Base-by-base conservation (phyloP, 2,113 vertebrate species). In the Edolisoma coerulescens region DNA sequence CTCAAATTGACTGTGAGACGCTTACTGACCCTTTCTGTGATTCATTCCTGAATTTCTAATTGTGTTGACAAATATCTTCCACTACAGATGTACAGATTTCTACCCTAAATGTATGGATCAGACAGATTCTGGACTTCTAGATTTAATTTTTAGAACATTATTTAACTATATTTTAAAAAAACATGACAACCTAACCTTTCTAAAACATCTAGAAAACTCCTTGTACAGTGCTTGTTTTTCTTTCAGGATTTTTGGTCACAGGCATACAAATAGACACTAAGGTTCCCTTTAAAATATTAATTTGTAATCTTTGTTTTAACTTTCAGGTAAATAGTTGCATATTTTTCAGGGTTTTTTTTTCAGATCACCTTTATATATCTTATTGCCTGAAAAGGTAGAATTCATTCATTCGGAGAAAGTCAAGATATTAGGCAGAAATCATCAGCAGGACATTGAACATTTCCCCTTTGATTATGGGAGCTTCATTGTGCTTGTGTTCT, bases 131-230 rank as follows among this genome's bases (percentile, higher is more conserved):
- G 21, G n/a, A 68, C 10, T 87, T 73, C 6, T 16, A 87, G 16
- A 41, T 75, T 10, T 4, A 71, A 20, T 45, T 67, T 89, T 16
- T 39, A 61, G 7, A 79, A 9, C 1, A 63, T 11, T 19, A 49
- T 65, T 65, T 47, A 37, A 47, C 7, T 56, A 7, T 32, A 65
- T 81, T 77, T 75, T 2, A 2, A 37, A 73, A 47, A 42, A 37
- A 1, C 15, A 4, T 45, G 3, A 37, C 6, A 16, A 45, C 6
- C 2, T n/a, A 71, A n/a, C 1, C 2, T 39, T 79, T 71, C 28
- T 22, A 30, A 82, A 79, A 45, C 19, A 41, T 9, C 26, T 54
- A 22, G 27, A 86, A 59, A 78, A 10, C 1, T 33, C 3, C 16
- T 41, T 61, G 4, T 61, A 35, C 1, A 37, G 7, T n/a, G 7